phyloP scores from a whole-genome alignment of 2,797 vertebrate genomes.

The Protonibea diacanthus region DNA sequence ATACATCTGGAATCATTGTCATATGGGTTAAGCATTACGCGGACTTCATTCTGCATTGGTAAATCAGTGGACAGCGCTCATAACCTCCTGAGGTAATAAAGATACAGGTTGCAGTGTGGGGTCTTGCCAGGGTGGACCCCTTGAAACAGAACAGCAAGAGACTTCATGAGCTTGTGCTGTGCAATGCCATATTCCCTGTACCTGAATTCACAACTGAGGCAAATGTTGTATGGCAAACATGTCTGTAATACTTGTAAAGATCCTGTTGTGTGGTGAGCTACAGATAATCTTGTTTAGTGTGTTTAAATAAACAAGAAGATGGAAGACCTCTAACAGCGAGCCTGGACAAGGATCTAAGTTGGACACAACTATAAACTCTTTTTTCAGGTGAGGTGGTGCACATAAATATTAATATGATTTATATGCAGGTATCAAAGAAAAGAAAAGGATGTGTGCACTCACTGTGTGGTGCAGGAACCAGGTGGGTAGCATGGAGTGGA shows the following conservation, averaged over 20 bases:
- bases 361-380: neutral
- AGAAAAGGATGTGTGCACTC: slow-evolving; percentile 76
- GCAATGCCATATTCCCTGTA: slow-evolving; percentile 48
- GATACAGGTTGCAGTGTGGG: slow-evolving; percentile 82
- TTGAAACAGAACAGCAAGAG: slow-evolving; percentile 56
- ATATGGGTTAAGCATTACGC: slow-evolving; percentile 88
- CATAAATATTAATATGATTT: slow-evolving; percentile 22
- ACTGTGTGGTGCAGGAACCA: slow-evolving; percentile 86
- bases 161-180: slow-evolving; percentile 60
- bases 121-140: slow-evolving; percentile 69
- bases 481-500: slow-evolving; percentile 82
- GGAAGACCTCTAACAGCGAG: slow-evolving; percentile 6
- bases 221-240: slow-evolving; percentile 14
- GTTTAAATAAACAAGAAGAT: slow-evolving; percentile 24
- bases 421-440: slow-evolving; percentile 18
- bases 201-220: slow-evolving; percentile 38
- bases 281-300: slow-evolving; percentile 5
- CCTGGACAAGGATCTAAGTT: slow-evolving; percentile 7
- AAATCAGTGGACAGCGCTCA: slow-evolving; percentile 88
- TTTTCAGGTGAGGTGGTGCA: neutral
- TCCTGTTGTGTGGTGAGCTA: neutral
- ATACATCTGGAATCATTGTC: slow-evolving; percentile 90
- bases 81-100: slow-evolving; percentile 88
- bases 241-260: slow-evolving; percentile 17
- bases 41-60: slow-evolving; percentile 90